Evolutionary conservation across 2,113 vertebrate species (phyloP).

Genomic region (Papio anubis): DNA sequence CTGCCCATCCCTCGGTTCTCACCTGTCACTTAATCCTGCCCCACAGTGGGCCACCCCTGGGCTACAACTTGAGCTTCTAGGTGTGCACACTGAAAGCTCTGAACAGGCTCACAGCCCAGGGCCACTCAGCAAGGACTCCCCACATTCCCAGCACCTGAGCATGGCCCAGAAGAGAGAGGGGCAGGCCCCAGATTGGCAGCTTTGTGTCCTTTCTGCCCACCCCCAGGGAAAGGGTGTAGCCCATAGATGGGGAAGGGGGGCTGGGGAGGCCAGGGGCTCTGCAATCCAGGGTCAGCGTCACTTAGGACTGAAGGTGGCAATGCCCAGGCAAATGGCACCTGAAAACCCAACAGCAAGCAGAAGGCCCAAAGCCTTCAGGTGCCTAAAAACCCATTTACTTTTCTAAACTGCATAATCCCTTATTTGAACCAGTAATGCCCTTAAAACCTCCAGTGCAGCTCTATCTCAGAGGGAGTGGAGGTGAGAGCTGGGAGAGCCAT

Average conservation of each 20-base stretch:
- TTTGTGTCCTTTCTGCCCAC: not conserved
- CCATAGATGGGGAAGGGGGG: too few species aligned
- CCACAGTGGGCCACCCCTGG: not conserved
- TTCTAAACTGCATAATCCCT: not conserved
- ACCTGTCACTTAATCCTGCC: fast-evolving
- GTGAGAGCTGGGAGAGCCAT: not conserved
- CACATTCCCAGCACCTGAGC: not conserved
- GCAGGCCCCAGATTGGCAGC: fast-evolving
- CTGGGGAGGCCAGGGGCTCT: too few species aligned
- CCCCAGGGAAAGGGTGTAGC: not conserved
- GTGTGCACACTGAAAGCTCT: not conserved
- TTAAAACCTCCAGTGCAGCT: not conserved
- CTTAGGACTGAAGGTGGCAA: not conserved
- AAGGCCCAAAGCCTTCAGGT: not conserved
- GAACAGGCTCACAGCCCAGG: not conserved
- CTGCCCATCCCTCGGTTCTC: fast-evolving
- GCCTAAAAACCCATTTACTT: not conserved
- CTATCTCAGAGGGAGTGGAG: not conserved
- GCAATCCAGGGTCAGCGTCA: too few species aligned
- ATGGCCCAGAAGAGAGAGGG: too few species aligned
- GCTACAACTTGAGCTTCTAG: too few species aligned
- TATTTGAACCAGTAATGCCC: not conserved
- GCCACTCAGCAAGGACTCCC: not conserved
- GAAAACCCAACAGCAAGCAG: not conserved
- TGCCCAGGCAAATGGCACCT: not conserved